These are phyloP conservation scores for Odobenus rosmarus DNA, from an alignment of 2,113 vertebrate genomes.

Conservation along the genomic window DNA sequence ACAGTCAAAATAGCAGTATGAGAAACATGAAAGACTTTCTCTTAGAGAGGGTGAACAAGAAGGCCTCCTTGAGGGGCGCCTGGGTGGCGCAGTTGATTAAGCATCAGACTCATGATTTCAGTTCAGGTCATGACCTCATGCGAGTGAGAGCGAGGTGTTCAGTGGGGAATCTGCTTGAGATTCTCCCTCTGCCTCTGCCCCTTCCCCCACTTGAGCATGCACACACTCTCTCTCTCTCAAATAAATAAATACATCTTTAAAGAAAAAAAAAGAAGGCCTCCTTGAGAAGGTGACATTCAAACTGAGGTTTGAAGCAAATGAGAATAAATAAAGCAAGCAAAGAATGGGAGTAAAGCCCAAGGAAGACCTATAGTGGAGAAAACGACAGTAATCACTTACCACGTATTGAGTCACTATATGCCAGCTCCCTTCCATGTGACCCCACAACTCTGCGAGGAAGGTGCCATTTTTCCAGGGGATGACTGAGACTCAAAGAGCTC, in stretches of 20 bases:
- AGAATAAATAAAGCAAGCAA: neutral
- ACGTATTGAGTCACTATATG: rapidly evolving
- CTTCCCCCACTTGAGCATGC: neutral
- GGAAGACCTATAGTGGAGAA: neutral
- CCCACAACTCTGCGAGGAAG: neutral
- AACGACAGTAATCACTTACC: neutral
- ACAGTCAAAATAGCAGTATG: neutral
- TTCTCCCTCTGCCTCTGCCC: neutral
- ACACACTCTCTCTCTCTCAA: neutral
- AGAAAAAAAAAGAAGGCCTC: neutral
- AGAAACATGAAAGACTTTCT: neutral
- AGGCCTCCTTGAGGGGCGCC: neutral
- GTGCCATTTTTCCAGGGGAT: neutral
- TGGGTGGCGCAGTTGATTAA: neutral
- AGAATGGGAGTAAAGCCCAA: neutral
- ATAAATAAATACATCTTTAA: neutral
- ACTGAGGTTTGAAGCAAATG: neutral
- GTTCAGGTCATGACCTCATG: neutral
- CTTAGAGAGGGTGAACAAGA: neutral
- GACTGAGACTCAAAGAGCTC: neutral
- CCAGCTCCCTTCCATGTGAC: neutral
- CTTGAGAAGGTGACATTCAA: neutral
- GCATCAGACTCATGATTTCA: neutral
- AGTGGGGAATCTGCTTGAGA: neutral
- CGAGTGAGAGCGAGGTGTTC: neutral